Conservation (phyloP, 2,797 vertebrate species). For the Florisuga fusca region DNA sequence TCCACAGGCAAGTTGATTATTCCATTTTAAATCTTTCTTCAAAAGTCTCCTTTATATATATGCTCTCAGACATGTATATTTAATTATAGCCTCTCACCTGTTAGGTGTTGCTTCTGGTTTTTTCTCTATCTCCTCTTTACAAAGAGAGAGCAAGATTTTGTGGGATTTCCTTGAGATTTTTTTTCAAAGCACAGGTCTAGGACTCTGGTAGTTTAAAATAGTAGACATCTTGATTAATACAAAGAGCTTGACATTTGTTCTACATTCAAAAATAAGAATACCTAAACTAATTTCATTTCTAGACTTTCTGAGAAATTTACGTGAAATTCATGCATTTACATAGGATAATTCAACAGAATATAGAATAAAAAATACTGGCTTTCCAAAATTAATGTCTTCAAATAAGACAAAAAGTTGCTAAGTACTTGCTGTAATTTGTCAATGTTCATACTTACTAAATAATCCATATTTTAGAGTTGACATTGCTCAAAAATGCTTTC, state of each 20-base stretch:
- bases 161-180: background rate
- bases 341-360: background rate
- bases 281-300: background rate
- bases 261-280: background rate
- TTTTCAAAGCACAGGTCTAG: background rate
- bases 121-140: background rate
- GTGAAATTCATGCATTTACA: background rate
- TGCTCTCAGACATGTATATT: background rate
- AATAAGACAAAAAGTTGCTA: background rate
- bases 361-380: conserved; percentile 24
- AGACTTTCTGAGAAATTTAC: background rate
- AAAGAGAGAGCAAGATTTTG: background rate
- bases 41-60: background rate
- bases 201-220: background rate
- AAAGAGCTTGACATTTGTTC: background rate
- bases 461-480: background rate
- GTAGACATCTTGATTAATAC: background rate
- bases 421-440: background rate
- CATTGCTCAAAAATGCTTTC: background rate
- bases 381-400: background rate
- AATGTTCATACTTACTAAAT: background rate
- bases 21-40: background rate
- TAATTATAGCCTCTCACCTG: background rate
- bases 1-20: background rate
- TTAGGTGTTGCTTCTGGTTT: background rate